Conservation (phyloP, 2,888 invertebrate species). For the Cerastis leucographa region DNA sequence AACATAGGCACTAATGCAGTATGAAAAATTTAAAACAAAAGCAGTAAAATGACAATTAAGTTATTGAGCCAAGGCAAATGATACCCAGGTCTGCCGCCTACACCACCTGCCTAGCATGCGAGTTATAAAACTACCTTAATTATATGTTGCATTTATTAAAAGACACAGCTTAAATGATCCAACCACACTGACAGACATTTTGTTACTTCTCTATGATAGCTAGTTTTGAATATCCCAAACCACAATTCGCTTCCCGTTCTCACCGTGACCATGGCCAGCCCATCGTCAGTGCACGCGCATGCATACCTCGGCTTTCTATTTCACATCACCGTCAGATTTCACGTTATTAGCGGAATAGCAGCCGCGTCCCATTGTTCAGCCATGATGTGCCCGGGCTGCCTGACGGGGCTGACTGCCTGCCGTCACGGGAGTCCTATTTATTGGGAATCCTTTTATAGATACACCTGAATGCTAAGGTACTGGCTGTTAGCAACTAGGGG, state of each 20-base stretch:
- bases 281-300: slow-evolving; percentile 46
- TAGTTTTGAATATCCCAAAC: neutral
- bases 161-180: neutral
- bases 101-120: slow-evolving; percentile 2
- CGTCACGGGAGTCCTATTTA: slow-evolving; percentile 43
- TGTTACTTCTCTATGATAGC: neutral
- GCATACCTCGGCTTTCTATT: slow-evolving; percentile 60
- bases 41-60: slow-evolving; percentile 66
- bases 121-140: neutral
- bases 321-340: slow-evolving; percentile 62
- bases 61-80: slow-evolving; percentile 69
- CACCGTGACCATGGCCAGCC: neutral
- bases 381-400: slow-evolving; percentile 38
- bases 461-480: slow-evolving; percentile 28
- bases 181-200: neutral
- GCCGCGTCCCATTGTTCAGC: slow-evolving; percentile 59
- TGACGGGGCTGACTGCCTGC: slow-evolving; percentile 33
- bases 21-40: neutral
- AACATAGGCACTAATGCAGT: neutral
- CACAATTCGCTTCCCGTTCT: slow-evolving; percentile 8
- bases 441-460: slow-evolving; percentile 44
- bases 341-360: slow-evolving; percentile 56
- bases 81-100: slow-evolving; percentile 63
- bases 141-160: neutral
- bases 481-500: neutral